Conservation (phyloP, 1,140 invertebrate genomes). For the Triops cancriformis region DNA sequence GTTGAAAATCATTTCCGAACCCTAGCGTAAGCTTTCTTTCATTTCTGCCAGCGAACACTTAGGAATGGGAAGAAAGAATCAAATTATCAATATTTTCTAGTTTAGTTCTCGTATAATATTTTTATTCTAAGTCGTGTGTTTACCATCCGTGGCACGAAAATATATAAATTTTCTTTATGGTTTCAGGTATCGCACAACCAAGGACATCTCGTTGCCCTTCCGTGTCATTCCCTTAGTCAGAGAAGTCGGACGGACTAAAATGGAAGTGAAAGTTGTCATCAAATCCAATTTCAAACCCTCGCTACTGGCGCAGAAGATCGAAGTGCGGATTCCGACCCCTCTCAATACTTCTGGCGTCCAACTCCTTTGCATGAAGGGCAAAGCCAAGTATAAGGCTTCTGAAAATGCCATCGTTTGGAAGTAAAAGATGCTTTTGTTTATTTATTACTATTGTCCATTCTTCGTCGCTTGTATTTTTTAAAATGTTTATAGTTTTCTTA, state of each 20-base stretch:
- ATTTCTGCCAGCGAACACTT: too few species aligned
- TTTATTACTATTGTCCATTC: too few species aligned
- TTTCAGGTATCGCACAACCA: constrained; percentile 93
- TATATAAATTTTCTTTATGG: neutral
- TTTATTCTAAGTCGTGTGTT: neutral
- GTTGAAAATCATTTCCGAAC: too few species aligned
- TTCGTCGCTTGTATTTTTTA: too few species aligned
- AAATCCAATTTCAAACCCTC: constrained; percentile 99
- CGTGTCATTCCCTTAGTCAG: constrained; percentile 96
- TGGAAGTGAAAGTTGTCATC: constrained; percentile 99
- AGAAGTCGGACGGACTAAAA: constrained; percentile 95
- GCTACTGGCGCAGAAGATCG: constrained; percentile 96
- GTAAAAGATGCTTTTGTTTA: constrained; percentile 42
- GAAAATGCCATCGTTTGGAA: constrained; percentile 99
- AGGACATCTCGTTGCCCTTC: constrained; percentile 98
- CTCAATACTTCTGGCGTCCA: constrained; percentile 98
- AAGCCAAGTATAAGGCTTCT: constrained; percentile 99
- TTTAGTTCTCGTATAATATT: neutral
- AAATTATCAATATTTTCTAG: neutral
- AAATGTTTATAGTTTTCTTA: too few species aligned
- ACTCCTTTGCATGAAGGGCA: constrained; percentile 97
- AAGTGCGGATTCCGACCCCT: constrained; percentile 97
- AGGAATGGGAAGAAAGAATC: neutral
- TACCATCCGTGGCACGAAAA: neutral
- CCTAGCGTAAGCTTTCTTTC: too few species aligned